Conservation (phyloP, 1,140 invertebrate genomes). For the Chrysoperla carnea region DNA sequence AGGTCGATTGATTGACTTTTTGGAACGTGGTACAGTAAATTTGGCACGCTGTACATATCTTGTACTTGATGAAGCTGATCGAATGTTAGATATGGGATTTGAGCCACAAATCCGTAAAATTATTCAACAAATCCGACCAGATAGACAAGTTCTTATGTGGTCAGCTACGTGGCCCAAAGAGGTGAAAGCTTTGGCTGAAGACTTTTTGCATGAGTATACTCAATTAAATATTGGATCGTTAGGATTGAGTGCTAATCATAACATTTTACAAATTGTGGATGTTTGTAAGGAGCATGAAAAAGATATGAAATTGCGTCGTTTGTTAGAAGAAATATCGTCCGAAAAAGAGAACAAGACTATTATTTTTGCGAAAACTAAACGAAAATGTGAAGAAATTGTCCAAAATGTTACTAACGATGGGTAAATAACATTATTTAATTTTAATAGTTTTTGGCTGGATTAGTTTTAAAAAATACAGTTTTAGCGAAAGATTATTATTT, state of each 20-base stretch:
- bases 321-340: conserved; percentile 68
- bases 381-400: conserved; percentile 76
- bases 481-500: background rate
- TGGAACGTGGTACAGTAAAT: conserved; percentile 49
- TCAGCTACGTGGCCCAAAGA: conserved; percentile 91
- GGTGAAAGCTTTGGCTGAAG: conserved; percentile 68
- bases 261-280: conserved; percentile 83
- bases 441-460: no score
- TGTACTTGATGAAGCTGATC: conserved; percentile 86
- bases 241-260: conserved; percentile 76
- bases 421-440: conserved; percentile 13
- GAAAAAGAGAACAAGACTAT: conserved; percentile 80
- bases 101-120: conserved; percentile 92
- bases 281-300: conserved; percentile 73
- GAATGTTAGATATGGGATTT: conserved; percentile 96
- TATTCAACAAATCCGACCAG: conserved; percentile 74
- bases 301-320: conserved; percentile 52
- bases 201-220: conserved; percentile 73
- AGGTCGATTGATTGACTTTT: conserved; percentile 75
- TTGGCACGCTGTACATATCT: conserved; percentile 76
- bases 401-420: conserved; percentile 73
- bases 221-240: conserved; percentile 83
- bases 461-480: background rate
- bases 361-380: conserved; percentile 86
- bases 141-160: conserved; percentile 74